Evolutionary conservation across 2,888 invertebrate species (phyloP), one percentile per base, ranked within the genome.

Genomic region (Liposcelis brunnea): DNA sequence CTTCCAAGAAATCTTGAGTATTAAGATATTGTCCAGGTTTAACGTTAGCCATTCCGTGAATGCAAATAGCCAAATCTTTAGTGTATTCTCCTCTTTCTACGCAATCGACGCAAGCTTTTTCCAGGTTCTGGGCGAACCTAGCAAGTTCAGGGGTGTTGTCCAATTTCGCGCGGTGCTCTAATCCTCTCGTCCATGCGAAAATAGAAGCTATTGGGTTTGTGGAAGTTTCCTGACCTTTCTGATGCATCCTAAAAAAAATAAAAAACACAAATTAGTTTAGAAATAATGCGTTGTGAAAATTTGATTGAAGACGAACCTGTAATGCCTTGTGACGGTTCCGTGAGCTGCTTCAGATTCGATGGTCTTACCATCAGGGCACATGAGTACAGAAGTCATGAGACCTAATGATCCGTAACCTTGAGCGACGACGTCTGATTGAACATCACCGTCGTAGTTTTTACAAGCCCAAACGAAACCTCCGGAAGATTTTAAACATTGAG

Each of bases 391-490:
- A 14, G 87, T 86, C 89, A 90, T 90, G 70, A 90, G 74, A 47
- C 89, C 89, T 47, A 90, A 67, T 0, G 86, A 86, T 1, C 90
- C 89, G 16, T 40, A 40, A n/a, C 40, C 40, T 18, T 77, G 84
- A 35, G 90, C 90, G 4, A 90, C 80, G 51, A 87, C 72, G 58
- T 90, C 89, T 1, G 85, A 85, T 64, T 87, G 87, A 4, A 90
- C 89, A 59, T 90, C 90, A 31, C 90, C 90, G 58, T 87, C 86
- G 59, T 90, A 90, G 65, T 90, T 90, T 67, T 90, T 90, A 67
- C 89, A 89, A 15, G 86, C 80, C 90, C 90, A 90, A 42, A 90
- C 80, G 61, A 89, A 89, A 8, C 82, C 85, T 46, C 90, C 90
- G 16, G 71, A 69, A 21, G 86, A 80, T 66, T 90, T 87, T 42